phyloP scores from a whole-genome alignment of 2,888 invertebrate species.

The Nomada hirtipes region DNA sequence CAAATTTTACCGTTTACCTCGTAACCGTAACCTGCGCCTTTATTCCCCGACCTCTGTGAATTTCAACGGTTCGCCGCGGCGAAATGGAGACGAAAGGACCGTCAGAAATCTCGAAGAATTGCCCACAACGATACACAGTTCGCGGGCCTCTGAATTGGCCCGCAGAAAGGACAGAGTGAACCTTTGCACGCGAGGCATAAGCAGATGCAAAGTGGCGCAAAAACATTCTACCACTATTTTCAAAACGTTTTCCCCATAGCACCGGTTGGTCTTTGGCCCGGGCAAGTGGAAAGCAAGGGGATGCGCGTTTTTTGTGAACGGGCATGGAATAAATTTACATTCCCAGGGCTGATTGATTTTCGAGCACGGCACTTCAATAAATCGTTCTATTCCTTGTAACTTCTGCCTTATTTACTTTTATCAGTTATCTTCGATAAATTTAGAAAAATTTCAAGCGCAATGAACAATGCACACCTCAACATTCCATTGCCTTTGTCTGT shows the following conservation, averaged over 20 bases:
- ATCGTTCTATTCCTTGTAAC: no score
- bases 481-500: no score
- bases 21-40: constrained; percentile 39
- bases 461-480: no score
- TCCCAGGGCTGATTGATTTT: no score
- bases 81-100: constrained; percentile 33
- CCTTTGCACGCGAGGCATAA: constrained; percentile 12
- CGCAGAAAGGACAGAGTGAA: constrained; percentile 8
- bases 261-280: background rate
- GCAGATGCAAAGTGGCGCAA: constrained; percentile 34
- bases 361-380: no score
- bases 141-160: constrained; percentile 32
- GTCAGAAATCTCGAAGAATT: constrained; percentile 42
- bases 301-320: background rate
- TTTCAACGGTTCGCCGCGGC: constrained; percentile 5
- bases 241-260: background rate
- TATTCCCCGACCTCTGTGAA: constrained; percentile 17
- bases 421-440: no score
- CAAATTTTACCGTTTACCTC: constrained; percentile 64
- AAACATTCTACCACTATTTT: constrained; percentile 17
- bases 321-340: no score
- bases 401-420: no score
- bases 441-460: no score
- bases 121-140: constrained; percentile 23
- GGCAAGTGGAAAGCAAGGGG: background rate